Evolutionary conservation across 2,888 invertebrate species (phyloP), one percentile per base, ranked within the genome.

Genomic region (Pristionchus exspectatus): DNA sequence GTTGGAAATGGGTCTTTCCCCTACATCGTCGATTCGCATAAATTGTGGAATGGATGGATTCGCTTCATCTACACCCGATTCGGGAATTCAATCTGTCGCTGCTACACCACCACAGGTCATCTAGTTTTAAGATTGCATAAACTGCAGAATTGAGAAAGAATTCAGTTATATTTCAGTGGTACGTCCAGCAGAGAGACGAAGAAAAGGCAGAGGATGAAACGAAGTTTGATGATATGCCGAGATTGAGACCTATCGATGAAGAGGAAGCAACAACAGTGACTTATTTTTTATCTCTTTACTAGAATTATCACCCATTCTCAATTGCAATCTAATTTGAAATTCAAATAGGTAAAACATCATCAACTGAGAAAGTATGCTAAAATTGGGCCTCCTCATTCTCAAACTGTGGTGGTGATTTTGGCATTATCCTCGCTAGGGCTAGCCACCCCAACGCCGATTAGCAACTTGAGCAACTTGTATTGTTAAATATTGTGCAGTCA

Each of bases 141-240:
- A 50, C 44, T 50, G 44, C 44, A 7, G 3, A 21, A 14, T 44
- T 77, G 9, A 24, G 27, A 38, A 44, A 77, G 5, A 44, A 44
- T 77, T 18, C 44, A 50, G 44, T 50, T 44, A 38, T 77, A 24
- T 77, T 77, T 16, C 27, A 77, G 77, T 16, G 24, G 38, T 44
- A 14, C 24, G 7, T n/a, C 4, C 38, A 77, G 14, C 21, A 38
- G 12, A 44, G n/a, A 85, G 14, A 33, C 21, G 24, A 38, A 24
- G 87, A 63, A 27, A 33, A 27, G 18, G 85, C 54, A 54, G 87
- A 87, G 5, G 87, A 87, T 16, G 66, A 63, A 33, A 27, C 63
- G 24, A 33, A 27, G 21, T 87, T 18, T 24, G 87, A 59, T 87
- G 87, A 87, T 69, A 87, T 87, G 87, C 87, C 87, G n/a, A 24